Evolutionary conservation across 1,140 invertebrate species (phyloP).

Genomic region (Heterodera schachtii): DNA sequence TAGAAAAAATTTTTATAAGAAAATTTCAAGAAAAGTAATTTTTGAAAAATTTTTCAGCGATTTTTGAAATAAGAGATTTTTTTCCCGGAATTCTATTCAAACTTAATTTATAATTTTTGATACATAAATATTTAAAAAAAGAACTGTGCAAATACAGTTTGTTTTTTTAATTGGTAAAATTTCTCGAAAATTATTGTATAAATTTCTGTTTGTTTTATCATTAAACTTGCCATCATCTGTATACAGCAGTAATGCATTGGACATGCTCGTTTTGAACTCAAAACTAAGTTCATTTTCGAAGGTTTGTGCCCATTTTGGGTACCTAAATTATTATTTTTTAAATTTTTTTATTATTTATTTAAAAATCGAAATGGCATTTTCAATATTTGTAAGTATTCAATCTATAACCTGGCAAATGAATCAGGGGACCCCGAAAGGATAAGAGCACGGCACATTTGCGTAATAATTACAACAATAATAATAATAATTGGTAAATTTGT

Average conservation of each 20-base stretch:
- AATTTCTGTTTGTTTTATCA: not conserved
- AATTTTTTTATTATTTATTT: constrained; percentile 10
- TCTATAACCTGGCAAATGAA: constrained; percentile 54
- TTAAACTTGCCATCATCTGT: constrained; percentile 76
- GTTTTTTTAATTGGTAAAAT: no score
- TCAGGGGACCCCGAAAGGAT: constrained; percentile 54
- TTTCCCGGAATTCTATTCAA: no score
- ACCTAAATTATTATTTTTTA: constrained; percentile 40
- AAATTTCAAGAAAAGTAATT: no score
- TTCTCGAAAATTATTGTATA: no score
- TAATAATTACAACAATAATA: not conserved
- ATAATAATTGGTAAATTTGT: not conserved
- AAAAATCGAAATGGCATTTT: constrained; percentile 2
- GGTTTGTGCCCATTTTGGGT: constrained; percentile 64
- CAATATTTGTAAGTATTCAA: constrained; percentile 20
- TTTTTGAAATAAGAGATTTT: no score
- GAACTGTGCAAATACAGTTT: no score
- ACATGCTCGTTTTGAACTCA: constrained; percentile 85
- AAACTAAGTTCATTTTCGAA: constrained; percentile 76
- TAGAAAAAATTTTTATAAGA: no score
- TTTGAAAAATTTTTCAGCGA: no score
- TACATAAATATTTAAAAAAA: no score
- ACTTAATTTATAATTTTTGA: no score
- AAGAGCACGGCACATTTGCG: constrained; percentile 29
- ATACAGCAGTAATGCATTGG: constrained; percentile 84